Evolutionary conservation across 2,113 vertebrate species (phyloP), one percentile per base, ranked within the genome.

Genomic region (Lates calcarifer): DNA sequence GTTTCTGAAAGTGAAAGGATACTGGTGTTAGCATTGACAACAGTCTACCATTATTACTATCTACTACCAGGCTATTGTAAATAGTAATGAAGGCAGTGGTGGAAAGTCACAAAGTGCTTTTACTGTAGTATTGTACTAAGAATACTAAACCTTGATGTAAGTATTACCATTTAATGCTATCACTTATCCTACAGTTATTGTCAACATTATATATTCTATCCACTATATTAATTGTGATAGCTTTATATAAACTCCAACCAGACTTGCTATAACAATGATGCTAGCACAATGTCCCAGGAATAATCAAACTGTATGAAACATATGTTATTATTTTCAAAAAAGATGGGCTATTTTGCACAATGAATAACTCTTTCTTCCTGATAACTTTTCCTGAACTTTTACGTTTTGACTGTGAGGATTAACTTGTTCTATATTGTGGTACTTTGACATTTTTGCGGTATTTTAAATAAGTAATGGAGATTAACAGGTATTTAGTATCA

Each of bases 1-100:
- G 81, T 90, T 4, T 86, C 94, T 95, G 75, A 66, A 85, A 80
- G 51, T 31, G 26, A 53, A 83, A 70, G 6, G 1, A 71, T 6
- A 6, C n/a, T n/a, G 11, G 9, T 29, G 33, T 84, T 60, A 76
- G 14, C 7, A 17, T 5, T 64, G 3, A 71, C 13, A 13, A 14
- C 17, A 37, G 6, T 43, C 24, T 22, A 45, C 28, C 22, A 29
- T 6, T 17, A 18, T 24, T 10, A 29, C 15, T n/a, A 37, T 17
- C 10, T 3, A 14, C 51, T n/a, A 4, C 5, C 2, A 12, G 20
- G 1, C 4, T 39, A 28, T 5, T 11, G 15, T 35, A 26, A 58
- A 72, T 24, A 39, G 12, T 11, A 63, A 69, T 13, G 1, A 60
- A 35, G 6, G 2, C 18, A 49, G 17, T 57, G n/a, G 9, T 29